These are phyloP conservation scores for Montipora cactus DNA, from an alignment of 64 coral and sea anemone species.

Conservation along the genomic window DNA sequence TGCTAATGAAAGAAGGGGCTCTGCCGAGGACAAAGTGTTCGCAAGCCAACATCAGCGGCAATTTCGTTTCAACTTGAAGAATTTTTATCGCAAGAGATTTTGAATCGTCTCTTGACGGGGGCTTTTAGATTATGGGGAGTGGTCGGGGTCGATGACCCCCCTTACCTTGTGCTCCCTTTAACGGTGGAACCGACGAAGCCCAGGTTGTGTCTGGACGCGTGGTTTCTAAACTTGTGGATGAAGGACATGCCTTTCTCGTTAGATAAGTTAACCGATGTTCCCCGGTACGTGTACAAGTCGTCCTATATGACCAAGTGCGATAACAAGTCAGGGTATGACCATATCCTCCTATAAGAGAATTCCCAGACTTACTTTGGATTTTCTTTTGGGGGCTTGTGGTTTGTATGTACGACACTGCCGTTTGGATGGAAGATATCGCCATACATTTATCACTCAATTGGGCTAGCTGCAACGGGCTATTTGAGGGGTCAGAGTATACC, in stretches of 20 bases:
- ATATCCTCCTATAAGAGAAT: not conserved
- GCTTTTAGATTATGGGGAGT: not conserved
- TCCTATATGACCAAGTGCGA: slow-evolving; percentile 19
- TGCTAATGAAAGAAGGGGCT: no score
- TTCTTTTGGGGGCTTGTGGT: not conserved
- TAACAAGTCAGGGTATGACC: not conserved
- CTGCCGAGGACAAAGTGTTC: no score
- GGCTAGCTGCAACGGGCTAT: no score
- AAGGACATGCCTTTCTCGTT: slow-evolving; percentile 35
- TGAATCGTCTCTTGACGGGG: not conserved
- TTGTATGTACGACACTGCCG: no score
- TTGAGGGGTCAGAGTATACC: no score
- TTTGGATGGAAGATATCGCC: no score
- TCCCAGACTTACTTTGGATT: not conserved
- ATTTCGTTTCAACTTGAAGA: not conserved
- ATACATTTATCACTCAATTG: no score
- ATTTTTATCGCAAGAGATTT: not conserved
- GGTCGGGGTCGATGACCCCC: not conserved
- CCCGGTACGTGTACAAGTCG: not conserved
- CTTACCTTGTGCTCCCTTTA: slow-evolving; percentile 4
- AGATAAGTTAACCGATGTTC: slow-evolving; percentile 24
- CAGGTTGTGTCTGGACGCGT: not conserved
- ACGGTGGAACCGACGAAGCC: not conserved
- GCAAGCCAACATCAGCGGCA: no score
- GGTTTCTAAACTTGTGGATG: slow-evolving; percentile 51